These are phyloP conservation scores for Cavia aperea DNA, from an alignment of 2,113 vertebrate species.

Conservation along the genomic window DNA sequence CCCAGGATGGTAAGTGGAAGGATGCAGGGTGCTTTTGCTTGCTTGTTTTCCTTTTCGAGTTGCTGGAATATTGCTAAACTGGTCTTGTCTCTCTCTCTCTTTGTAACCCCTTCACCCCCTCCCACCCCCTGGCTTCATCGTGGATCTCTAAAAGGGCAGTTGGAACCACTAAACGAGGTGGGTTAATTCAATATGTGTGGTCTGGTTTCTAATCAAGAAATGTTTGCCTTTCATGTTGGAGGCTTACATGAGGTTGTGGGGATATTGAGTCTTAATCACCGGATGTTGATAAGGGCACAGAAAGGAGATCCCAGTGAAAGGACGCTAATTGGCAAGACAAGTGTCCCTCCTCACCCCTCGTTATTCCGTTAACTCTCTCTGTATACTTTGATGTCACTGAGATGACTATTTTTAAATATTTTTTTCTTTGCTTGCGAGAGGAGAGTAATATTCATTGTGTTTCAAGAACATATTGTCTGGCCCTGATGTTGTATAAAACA, in stretches of 20 bases:
- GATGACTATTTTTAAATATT: constrained; percentile 22
- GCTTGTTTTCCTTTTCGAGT: constrained; percentile 41
- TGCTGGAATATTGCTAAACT: constrained; percentile 78
- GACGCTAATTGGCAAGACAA: background rate
- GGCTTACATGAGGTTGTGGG: constrained; percentile 60
- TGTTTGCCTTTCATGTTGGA: constrained; percentile 64
- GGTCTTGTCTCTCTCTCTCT: constrained; percentile 73
- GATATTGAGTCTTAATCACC: constrained; percentile 30
- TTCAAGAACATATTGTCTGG: constrained; percentile 56
- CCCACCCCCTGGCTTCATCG: constrained; percentile 60
- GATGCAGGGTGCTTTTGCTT: constrained; percentile 24
- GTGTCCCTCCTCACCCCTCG: background rate
- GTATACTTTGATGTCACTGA: constrained; percentile 3
- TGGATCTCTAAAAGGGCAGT: constrained; percentile 89
- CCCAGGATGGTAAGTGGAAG: constrained; percentile 60
- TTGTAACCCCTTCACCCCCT: constrained; percentile 29
- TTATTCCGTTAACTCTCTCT: background rate
- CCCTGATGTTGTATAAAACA: constrained; percentile 59
- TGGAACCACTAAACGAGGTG: constrained; percentile 93
- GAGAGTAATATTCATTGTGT: constrained; percentile 54
- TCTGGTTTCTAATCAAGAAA: constrained; percentile 64
- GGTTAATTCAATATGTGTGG: constrained; percentile 74
- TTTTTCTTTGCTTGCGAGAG: constrained; percentile 57
- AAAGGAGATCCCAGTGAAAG: background rate
- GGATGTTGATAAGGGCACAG: background rate